A percentile compares a stretch with the other conserved stretches of the same genome.
These are phyloP conservation scores for Atta cephalotes DNA, from an alignment of 1,140 invertebrate genomes.

Conservation along the genomic window DNA sequence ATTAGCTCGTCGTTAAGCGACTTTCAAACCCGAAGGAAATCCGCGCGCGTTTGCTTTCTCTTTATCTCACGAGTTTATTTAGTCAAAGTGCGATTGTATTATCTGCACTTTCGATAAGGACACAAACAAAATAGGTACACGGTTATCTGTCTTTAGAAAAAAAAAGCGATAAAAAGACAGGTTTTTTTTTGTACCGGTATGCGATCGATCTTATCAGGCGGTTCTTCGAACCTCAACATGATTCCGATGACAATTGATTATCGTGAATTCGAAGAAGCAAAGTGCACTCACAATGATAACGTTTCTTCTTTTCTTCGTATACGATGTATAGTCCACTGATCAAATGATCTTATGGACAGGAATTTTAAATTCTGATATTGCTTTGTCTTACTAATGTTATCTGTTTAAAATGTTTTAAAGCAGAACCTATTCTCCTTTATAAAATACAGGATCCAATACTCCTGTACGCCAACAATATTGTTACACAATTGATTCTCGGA, in stretches of 20 bases:
- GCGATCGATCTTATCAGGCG: slow-evolving; percentile 10
- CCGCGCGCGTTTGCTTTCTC: slow-evolving; percentile 30
- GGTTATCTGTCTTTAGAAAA: background rate
- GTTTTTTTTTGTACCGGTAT: background rate
- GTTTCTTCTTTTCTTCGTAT: background rate
- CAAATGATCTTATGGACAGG: too few species aligned
- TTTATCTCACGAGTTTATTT: slow-evolving; percentile 27
- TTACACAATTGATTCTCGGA: background rate
- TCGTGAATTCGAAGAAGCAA: background rate
- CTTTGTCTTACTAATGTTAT: background rate
- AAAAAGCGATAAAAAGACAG: slow-evolving; percentile 6
- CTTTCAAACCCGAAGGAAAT: slow-evolving; percentile 43
- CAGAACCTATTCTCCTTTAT: background rate
- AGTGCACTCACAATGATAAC: background rate
- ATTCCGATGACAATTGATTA: slow-evolving; percentile 2
- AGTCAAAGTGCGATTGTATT: slow-evolving; percentile 20
- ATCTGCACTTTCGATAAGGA: slow-evolving; percentile 44
- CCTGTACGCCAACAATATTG: background rate
- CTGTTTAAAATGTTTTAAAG: background rate
- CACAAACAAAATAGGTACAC: slow-evolving; percentile 16
- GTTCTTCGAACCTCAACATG: background rate
- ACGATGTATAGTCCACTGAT: background rate
- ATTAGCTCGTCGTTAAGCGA: slow-evolving; percentile 22
- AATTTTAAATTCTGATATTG: background rate
- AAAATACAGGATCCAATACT: background rate